phyloP scores from a whole-genome alignment of 1,140 invertebrate species.

The Sycophila sp. region DNA sequence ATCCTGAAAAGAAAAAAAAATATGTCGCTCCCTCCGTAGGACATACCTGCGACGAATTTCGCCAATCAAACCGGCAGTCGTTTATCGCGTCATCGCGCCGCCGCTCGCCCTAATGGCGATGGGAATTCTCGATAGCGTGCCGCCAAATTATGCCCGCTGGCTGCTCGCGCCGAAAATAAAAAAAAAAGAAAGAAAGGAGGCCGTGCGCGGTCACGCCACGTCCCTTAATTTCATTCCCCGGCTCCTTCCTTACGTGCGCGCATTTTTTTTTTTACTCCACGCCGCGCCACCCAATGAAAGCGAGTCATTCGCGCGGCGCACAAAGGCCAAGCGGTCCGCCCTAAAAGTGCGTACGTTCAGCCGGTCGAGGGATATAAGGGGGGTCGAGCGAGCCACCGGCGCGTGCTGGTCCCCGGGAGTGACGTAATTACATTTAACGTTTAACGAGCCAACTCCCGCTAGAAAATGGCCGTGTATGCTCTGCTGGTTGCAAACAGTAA shows the following conservation, averaged over 20 bases:
- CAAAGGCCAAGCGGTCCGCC: not conserved
- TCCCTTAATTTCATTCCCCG: not conserved
- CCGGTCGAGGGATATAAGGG: not conserved
- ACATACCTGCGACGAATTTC: not conserved
- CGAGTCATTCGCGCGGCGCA: constrained; percentile 53
- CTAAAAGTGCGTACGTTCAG: too few species aligned
- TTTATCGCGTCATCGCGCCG: constrained; percentile 18
- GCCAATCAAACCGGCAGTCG: not conserved
- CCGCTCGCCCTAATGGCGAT: constrained; percentile 22
- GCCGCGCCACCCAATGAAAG: constrained; percentile 65
- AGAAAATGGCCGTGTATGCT: constrained; percentile 66
- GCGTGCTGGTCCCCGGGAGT: constrained; percentile 48
- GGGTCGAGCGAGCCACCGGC: constrained; percentile 14
- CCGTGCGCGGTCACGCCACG: too few species aligned
- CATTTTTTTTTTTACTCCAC: not conserved
- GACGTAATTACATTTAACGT: constrained; percentile 64
- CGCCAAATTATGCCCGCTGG: constrained; percentile 8
- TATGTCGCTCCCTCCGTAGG: not conserved
- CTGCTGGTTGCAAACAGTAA: constrained; percentile 62
- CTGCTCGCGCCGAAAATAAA: not conserved
- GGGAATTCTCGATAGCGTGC: not conserved
- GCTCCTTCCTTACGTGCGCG: not conserved
- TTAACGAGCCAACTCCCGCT: constrained; percentile 66
- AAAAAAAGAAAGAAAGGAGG: not conserved
- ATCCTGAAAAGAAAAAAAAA: not conserved